A percentile compares a stretch with the other conserved stretches of the same genome.
Conservation (phyloP, 92 coral and sea anemone species). For the Heliopora coerulea region DNA sequence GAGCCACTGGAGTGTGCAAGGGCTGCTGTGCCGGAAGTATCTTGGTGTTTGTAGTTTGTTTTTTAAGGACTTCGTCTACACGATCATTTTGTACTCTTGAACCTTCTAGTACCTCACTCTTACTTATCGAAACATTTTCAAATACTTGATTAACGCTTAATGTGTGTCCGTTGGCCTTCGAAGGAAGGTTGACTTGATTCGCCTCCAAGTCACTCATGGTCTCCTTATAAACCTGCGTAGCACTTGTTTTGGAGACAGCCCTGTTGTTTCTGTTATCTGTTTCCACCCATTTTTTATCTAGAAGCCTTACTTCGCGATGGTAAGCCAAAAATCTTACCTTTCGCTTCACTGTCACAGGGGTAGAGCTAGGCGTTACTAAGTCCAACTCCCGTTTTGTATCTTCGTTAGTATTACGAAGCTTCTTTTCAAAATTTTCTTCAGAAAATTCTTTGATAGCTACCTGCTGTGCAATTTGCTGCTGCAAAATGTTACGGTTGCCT, state of each 20-base stretch:
- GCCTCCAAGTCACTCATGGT: neutral
- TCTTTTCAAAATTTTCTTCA: neutral
- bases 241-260: neutral
- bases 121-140: constrained; percentile 21
- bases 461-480: neutral
- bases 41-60: neutral
- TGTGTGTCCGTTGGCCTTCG: neutral
- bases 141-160: neutral
- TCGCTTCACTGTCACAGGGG: constrained; percentile 7
- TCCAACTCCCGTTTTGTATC: neutral
- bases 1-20: too few relatives aligned
- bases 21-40: neutral
- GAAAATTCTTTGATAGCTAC: neutral
- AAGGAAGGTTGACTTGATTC: neutral
- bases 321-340: constrained; percentile 4
- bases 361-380: neutral
- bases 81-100: neutral
- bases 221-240: neutral
- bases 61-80: neutral
- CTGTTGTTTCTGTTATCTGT: neutral
- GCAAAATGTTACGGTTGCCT: neutral
- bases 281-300: too few relatives aligned
- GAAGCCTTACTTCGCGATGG: neutral
- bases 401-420: neutral
- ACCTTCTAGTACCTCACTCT: constrained; percentile 19